A percentile compares a stretch with the other conserved stretches of the same genome.
phyloP scores from a whole-genome alignment of 2,113 vertebrate genomes.

The Dipodomys ordii region DNA sequence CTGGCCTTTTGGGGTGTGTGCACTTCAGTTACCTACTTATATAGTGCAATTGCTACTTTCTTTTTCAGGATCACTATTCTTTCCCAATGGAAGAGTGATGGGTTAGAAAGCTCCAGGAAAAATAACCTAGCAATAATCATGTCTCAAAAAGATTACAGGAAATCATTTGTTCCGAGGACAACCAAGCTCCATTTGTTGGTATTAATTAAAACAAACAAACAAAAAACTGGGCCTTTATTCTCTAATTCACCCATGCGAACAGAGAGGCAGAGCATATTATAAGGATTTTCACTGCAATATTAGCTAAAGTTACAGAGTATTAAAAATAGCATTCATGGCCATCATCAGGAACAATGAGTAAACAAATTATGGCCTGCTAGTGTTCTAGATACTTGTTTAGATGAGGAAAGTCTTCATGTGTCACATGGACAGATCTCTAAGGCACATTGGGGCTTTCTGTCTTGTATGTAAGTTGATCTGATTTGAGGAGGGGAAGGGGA shows the following conservation, averaged over 20 bases:
- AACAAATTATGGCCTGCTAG: not conserved
- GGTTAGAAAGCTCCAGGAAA: not conserved
- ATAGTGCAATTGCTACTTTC: not conserved
- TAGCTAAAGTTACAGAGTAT: not conserved
- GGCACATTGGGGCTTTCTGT: too few relatives aligned
- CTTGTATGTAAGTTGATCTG: too few relatives aligned
- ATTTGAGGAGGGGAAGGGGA: too few relatives aligned
- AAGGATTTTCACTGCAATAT: not conserved
- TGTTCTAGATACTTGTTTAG: not conserved
- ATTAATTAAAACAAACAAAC: conserved; percentile 14
- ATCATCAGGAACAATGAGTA: not conserved
- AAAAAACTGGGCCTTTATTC: not conserved
- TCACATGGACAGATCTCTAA: not conserved
- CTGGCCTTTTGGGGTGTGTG: not conserved
- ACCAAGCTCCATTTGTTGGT: not conserved
- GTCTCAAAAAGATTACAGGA: not conserved
- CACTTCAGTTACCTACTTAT: not conserved
- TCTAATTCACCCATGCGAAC: not conserved
- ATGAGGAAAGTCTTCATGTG: not conserved
- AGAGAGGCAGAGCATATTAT: not conserved
- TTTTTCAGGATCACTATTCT: not conserved
- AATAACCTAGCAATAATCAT: not conserved
- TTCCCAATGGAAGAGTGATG: not conserved
- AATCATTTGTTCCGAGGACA: conserved; percentile 20
- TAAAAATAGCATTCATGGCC: not conserved